Conservation (phyloP, 2,888 invertebrate genomes). For the Myathropa florea region DNA sequence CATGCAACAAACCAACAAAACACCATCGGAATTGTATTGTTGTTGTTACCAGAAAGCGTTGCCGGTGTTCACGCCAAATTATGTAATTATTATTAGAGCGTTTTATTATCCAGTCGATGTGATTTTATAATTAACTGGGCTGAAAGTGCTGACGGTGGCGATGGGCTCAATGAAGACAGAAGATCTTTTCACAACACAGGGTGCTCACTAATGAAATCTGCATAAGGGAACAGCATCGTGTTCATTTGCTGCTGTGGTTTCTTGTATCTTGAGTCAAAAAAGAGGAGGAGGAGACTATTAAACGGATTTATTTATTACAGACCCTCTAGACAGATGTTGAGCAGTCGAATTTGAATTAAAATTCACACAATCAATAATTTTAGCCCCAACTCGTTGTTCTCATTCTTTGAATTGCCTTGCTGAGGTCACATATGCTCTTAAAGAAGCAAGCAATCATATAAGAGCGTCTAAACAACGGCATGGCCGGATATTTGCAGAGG, state of each 20-base stretch:
- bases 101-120: conserved; percentile 56
- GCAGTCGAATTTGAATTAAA: too few relatives aligned
- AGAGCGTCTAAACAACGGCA: too few relatives aligned
- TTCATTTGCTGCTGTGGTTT: not conserved
- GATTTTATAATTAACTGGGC: conserved; percentile 60
- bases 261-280: too few relatives aligned
- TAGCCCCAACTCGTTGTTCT: too few relatives aligned
- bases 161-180: not conserved
- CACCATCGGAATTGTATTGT: not conserved
- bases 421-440: too few relatives aligned
- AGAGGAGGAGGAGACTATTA: too few relatives aligned
- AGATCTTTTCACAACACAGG: conserved; percentile 7
- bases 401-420: too few relatives aligned
- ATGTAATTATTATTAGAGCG: conserved; percentile 66
- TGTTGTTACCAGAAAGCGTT: conserved; percentile 15
- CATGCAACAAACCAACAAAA: conserved; percentile 11
- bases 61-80: conserved; percentile 53
- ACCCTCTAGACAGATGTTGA: too few relatives aligned
- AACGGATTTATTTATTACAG: too few relatives aligned
- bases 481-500: too few relatives aligned
- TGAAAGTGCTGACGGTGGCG: not conserved
- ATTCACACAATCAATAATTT: too few relatives aligned
- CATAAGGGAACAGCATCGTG: not conserved
- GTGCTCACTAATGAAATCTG: not conserved
- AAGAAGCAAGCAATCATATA: too few relatives aligned